A percentile compares a stretch with the other conserved stretches of the same genome.
phyloP scores from a whole-genome alignment of 2,888 invertebrate genomes.

The Ochlodes sylvanus region DNA sequence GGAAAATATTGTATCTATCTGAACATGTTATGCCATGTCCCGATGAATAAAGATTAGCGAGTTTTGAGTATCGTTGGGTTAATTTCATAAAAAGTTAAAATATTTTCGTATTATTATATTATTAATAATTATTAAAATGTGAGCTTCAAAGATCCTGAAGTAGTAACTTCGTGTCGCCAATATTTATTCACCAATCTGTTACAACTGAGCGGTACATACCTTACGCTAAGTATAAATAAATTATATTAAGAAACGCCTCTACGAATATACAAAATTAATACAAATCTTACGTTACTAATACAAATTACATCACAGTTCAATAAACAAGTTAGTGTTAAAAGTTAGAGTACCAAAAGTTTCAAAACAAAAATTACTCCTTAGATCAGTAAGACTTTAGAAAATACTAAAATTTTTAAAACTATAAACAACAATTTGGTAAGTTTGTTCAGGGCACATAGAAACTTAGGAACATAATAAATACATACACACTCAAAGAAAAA shows the following conservation, averaged over 20 bases:
- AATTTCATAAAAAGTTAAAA: constrained; percentile 21
- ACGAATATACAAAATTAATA: constrained; percentile 85
- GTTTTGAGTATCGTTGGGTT: constrained; percentile 24
- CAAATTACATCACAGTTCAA: constrained; percentile 85
- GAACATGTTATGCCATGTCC: constrained; percentile 47
- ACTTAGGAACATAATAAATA: constrained; percentile 76
- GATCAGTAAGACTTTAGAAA: constrained; percentile 57
- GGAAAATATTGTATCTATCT: constrained; percentile 46
- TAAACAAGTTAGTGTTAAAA: constrained; percentile 80
- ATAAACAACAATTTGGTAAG: constrained; percentile 76
- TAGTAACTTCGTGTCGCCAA: constrained; percentile 41
- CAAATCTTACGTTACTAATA: constrained; percentile 81
- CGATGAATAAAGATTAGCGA: constrained; percentile 57
- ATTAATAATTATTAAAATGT: constrained; percentile 28
- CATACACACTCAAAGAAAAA: constrained; percentile 52
- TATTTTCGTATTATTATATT: background rate
- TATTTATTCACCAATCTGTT: constrained; percentile 56
- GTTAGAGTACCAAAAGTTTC: constrained; percentile 74
- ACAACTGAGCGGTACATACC: constrained; percentile 61
- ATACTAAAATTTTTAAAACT: constrained; percentile 65
- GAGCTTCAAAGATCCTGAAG: constrained; percentile 4
- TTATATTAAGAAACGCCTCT: constrained; percentile 81
- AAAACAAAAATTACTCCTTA: constrained; percentile 67
- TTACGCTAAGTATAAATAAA: constrained; percentile 80
- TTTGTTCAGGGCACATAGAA: constrained; percentile 64